Base-by-base conservation (phyloP, 2,113 vertebrate genomes). In the Pithys albifrons region DNA sequence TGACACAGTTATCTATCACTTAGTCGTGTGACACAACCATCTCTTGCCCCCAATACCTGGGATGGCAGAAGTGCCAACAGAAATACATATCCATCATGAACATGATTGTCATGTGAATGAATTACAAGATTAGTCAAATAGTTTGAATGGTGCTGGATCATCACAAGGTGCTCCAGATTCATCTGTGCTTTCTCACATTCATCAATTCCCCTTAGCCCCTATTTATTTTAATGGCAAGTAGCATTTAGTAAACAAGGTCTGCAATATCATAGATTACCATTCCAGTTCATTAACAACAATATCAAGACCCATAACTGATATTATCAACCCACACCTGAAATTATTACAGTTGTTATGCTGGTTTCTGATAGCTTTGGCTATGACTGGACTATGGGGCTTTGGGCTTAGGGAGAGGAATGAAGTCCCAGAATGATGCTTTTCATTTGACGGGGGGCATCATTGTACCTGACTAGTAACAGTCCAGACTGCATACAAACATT, bases 311-410 rank as follows among this genome's bases (percentile, higher is more conserved):
- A 33, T 19, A 66, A 59, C 2, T 46, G 28, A 12, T 29, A 46
- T 28, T 59, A 49, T 7, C 20, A 73, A 62, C 14, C 59, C 12
- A 19, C 23, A 39, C 4, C 8, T 45, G 24, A 94, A 85, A 67
- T 43, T 3, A 62, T n/a, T 33, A 17, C 6, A 49, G 14, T 33
- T 80, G 4, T 49, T 66, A 46, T 19, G 7, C 8, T 75, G 39
- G 1, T 12, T 66, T 82, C 77, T 66, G 35, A 39, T 27, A n/a
- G 5, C 48, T 57, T 73, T 35, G 12, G 11, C 27, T 70, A 19
- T 0, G 0, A 20, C 4, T 66, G 28, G 25, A 7, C 17, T 82
- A 46, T 2, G 2, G 54, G 18, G 27, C 13, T n/a, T 55, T 46
- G 28, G 19, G 8, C 14, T 91, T 65, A 45, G 27, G 8, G 27